These are phyloP conservation scores for Phyllostomus discolor DNA, from an alignment of 2,113 vertebrate species.

Conservation along the genomic window DNA sequence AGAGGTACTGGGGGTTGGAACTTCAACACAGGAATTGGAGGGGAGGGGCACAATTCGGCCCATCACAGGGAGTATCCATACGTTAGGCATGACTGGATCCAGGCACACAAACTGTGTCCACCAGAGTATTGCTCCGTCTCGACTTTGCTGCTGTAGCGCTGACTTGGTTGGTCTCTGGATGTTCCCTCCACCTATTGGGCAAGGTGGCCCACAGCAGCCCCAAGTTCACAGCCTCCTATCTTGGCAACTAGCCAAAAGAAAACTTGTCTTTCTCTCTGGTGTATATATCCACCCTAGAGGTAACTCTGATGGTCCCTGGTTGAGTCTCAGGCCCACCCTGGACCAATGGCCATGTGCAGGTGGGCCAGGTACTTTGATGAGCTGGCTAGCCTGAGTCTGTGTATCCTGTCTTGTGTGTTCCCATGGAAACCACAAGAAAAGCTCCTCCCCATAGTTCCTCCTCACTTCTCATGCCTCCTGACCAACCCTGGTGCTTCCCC, in stretches of 20 bases:
- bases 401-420: background rate
- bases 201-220: background rate
- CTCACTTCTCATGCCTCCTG: background rate
- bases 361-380: background rate
- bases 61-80: too few species aligned
- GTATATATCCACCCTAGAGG: too few species aligned
- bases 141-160: background rate
- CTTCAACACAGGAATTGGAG: background rate
- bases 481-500: background rate
- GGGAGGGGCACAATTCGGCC: background rate
- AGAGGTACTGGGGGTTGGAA: background rate
- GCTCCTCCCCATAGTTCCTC: background rate
- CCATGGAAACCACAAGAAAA: background rate
- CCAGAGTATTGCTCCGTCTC: background rate
- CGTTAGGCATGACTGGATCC: background rate
- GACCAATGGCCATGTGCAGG: background rate
- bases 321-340: background rate
- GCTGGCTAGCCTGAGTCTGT: background rate
- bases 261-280: too few species aligned
- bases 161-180: background rate
- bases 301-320: background rate
- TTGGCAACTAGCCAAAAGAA: background rate
- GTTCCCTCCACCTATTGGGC: background rate
- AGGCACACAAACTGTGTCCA: background rate
- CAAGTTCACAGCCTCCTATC: background rate